Base-by-base conservation (phyloP, 2,113 vertebrate genomes). In the Callocephalon fimbriatum region DNA sequence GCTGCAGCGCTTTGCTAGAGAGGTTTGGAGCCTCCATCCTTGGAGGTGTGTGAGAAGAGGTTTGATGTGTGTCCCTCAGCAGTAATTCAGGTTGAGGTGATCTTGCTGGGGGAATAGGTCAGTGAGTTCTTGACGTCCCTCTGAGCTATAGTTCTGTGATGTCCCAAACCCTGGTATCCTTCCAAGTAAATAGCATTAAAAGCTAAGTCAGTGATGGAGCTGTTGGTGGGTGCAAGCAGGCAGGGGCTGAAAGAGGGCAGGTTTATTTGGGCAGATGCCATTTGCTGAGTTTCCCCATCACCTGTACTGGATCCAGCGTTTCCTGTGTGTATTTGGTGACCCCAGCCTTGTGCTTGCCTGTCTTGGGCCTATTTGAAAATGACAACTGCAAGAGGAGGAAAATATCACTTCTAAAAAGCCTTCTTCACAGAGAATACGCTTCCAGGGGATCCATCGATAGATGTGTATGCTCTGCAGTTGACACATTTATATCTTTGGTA, bases 291-390 rank as follows among this genome's bases (percentile, higher is more conserved):
- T 79, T 58, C 32, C 26, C 25, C 32, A 32, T 80, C 4, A 4
- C 58, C 61, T 80, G 7, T 53, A 27, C 19, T 25, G 48, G 37
- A 58, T 67, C 75, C 38, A 72, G 31, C 35, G 48, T 74, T 81
- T 89, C 61, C 51, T 38, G 2, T 1, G 0, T 35, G 66, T 50
- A 7, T 68, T 91, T 83, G 45, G 62, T 76, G 82, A 79, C 42
- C 58, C 5, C 27, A 83, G 83, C 73, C 51, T 93, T 75, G 26
- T 47, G 37, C 26, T 83, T 82, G n/a, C 29, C 27, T 62, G 23
- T 80, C 91, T 67, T 67, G 9, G 51, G 32, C 56, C 81, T 87
- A 48, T 58, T 91, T 72, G 77, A 74, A 96, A 93, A 95, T 38
- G 54, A 48, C 70, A 77, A 37, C 89, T 75, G 68, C 38, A 68